Evolutionary conservation across 2,888 invertebrate species (phyloP).

Genomic region (Xanthorhoe spadicearia): DNA sequence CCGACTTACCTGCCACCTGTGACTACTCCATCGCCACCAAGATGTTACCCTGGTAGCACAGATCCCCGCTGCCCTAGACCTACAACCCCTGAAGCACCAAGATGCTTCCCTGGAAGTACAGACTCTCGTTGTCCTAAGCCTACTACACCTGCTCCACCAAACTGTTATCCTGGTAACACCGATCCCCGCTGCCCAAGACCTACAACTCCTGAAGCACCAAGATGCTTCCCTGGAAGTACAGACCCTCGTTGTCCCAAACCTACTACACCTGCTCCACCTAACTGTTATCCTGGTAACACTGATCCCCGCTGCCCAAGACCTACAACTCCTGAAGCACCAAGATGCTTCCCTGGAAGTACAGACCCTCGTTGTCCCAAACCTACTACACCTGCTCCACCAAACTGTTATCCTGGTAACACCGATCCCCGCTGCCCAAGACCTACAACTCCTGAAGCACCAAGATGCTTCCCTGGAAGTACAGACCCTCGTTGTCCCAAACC

Average conservation of each 20-base stretch:
- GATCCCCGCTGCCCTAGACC: slow-evolving; percentile 42
- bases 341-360: slow-evolving; percentile 44
- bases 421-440: slow-evolving; percentile 54
- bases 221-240: slow-evolving; percentile 46
- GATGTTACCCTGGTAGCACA: slow-evolving; percentile 47
- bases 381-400: slow-evolving; percentile 42
- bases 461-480: slow-evolving; percentile 61
- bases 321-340: slow-evolving; percentile 50
- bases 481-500: slow-evolving; percentile 60
- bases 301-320: slow-evolving; percentile 59
- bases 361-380: slow-evolving; percentile 42
- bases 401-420: slow-evolving; percentile 58
- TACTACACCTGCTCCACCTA: slow-evolving; percentile 36
- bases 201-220: slow-evolving; percentile 51
- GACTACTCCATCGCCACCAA: slow-evolving; percentile 43
- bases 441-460: slow-evolving; percentile 45
- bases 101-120: slow-evolving; percentile 57
- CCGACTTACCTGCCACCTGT: slow-evolving; percentile 45
- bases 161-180: slow-evolving; percentile 61
- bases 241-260: background rate
- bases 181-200: slow-evolving; percentile 60
- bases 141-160: slow-evolving; percentile 44
- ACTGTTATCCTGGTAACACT: slow-evolving; percentile 59
- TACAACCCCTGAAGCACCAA: slow-evolving; percentile 41
- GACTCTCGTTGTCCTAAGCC: slow-evolving; percentile 54